A percentile compares a stretch with the other conserved stretches of the same genome.
These are phyloP conservation scores for Macaca fascicularis DNA, from an alignment of 2,113 vertebrate species.

Conservation along the genomic window DNA sequence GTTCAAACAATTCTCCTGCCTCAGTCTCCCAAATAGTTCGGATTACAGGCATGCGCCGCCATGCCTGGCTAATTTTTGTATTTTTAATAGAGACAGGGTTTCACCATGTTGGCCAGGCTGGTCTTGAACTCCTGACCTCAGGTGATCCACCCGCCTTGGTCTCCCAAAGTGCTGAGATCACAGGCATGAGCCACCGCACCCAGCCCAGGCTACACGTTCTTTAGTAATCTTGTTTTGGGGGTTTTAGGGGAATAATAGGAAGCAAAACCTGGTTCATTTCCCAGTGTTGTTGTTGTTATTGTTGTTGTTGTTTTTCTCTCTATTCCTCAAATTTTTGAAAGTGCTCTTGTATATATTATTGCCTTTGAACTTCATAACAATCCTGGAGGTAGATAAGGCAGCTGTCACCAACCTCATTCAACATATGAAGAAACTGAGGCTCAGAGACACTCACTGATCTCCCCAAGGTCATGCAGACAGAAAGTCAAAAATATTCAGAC, in stretches of 20 bases:
- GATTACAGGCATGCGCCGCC: fast-evolving
- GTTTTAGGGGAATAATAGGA: neutral
- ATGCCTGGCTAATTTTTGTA: too few relatives aligned
- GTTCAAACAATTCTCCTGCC: too few relatives aligned
- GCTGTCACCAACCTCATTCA: neutral
- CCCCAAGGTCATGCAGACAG: neutral
- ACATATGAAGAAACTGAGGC: neutral
- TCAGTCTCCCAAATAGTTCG: too few relatives aligned
- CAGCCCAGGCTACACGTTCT: neutral
- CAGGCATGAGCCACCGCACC: too few relatives aligned
- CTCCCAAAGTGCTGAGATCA: too few relatives aligned
- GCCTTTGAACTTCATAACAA: neutral
- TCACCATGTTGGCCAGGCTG: too few relatives aligned
- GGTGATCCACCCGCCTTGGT: too few relatives aligned
- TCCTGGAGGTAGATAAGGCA: neutral
- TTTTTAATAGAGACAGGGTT: too few relatives aligned
- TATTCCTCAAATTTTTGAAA: neutral
- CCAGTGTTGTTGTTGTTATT: too few relatives aligned
- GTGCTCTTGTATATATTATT: neutral
- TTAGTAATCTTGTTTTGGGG: neutral
- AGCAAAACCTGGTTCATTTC: neutral
- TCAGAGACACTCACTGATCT: neutral
- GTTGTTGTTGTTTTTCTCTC: neutral
- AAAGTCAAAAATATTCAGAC: neutral
- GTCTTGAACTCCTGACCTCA: too few relatives aligned